Base-by-base conservation (phyloP, 2,797 vertebrate genomes). In the Chromobotia macracanthus region DNA sequence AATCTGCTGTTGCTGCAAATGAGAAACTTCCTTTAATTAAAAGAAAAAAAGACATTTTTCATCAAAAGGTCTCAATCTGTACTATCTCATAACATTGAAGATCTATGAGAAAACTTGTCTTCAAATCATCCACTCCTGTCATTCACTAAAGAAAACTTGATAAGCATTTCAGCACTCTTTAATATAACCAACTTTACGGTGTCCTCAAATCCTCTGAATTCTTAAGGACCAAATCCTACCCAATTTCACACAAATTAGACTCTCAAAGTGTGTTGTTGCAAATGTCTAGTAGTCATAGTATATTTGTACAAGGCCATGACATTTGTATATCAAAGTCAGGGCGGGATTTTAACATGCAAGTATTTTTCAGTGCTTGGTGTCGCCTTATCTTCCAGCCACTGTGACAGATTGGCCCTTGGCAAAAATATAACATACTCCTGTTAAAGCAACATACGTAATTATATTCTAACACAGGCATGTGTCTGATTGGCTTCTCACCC, bases 81-180 rank as follows among this genome's bases (percentile, higher is more conserved):
- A 31, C 35, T 21, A 58, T 60, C n/a, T n/a, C 25, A 58, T 67
- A 19, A 76, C 74, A 67, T 67, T 76, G 16, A 76, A 67, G 74
- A 67, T 67, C 21, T 56, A 13, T n/a, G n/a, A n/a, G n/a, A n/a
- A 60, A 77, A 69, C 41, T 21, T 68, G 23, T 77, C 75, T 60
- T 35, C 1, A 35, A 23, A 60, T 77, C 65, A 75, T 63, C 9
- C 38, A 50, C 75, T 69, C 8, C 65, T 77, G 35, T 66, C 46
- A 9, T 19, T 60, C 7, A 19, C 18, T 35, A 23, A 3, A 31
- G n/a, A n/a, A 35, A 48, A 69, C 46, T 7, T 19, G 7, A 56
- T 46, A 35, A n/a, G 15, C 15, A n/a, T 63, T 63, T n/a, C 9
- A 64, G 31, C 31, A 7, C 8, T n/a, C 18, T 38, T 64, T 41